Evolutionary conservation across 1,140 invertebrate genomes (phyloP), one percentile per base, ranked within the genome.

Genomic region (Solenopsis fugax): DNA sequence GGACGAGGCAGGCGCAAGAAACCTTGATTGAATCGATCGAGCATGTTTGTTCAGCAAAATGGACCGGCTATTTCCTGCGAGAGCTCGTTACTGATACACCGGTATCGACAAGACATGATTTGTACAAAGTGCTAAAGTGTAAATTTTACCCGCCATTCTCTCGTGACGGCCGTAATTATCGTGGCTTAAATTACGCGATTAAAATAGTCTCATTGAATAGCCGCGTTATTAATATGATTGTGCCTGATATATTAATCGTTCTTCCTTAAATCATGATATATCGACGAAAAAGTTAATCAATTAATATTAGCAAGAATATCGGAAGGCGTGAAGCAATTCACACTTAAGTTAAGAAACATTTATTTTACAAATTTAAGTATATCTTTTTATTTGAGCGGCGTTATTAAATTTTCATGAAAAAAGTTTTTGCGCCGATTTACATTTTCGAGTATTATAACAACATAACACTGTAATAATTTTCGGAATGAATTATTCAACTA

Each of bases 11-110:
- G n/a, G 29, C 73, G 48, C 76, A 81, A 86, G 45, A 13, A 81
- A 37, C 64, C 52, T 86, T 71, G 52, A 86, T 86, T 82, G 52
- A 86, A 82, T 86, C 64, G 75, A 58, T 58, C 50, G 64, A 69
- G 64, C 5, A 50, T 86, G 64, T 86, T 82, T 86, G 76, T 48
- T 80, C 76, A 60, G 29, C 52, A 60, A 80, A 65, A 69, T 82
- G 76, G 76, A 80, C 76, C 13, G 34, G 52, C 41, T 86, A 86
- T 69, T 69, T 81, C 76, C 64, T 24, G 45, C 41, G 21, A 84
- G 13, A 75, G 10, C 62, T 84, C 56, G 67, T 82, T 82, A 82
- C 21, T 73, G 69, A 73, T 54, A 72, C 41, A 73, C 21, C 37
- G 52, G 6, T 58, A 73, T 73, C 80, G 56, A 72, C 52, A 56